Conservation (phyloP, 2,888 invertebrate species). For the Baronia brevicornis region DNA sequence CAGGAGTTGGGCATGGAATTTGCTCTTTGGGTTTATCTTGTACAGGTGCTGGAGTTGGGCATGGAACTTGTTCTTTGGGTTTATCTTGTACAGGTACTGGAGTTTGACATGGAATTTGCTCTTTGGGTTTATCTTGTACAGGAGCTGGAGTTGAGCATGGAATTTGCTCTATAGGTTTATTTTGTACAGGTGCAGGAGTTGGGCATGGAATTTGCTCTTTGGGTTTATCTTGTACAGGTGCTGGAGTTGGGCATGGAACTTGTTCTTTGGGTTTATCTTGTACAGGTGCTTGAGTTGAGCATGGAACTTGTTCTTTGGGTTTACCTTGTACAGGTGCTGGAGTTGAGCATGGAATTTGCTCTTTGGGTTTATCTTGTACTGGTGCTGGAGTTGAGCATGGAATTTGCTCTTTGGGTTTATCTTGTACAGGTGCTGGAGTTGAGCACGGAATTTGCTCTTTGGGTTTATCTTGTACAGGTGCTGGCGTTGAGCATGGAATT, state of each 20-base stretch:
- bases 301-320: neutral
- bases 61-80: neutral
- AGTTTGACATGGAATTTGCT: constrained; percentile 1
- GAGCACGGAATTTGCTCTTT: neutral
- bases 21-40: too few relatives aligned
- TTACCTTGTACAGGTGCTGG: too few relatives aligned
- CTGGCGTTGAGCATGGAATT: neutral
- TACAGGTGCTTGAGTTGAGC: neutral
- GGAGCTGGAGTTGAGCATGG: neutral
- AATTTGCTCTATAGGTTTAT: neutral
- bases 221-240: constrained; percentile 1
- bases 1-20: too few relatives aligned
- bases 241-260: neutral
- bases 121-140: neutral
- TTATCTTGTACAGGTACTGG: neutral
- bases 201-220: neutral
- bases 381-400: constrained; percentile 4
- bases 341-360: neutral
- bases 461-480: neutral
- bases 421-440: neutral
- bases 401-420: constrained; percentile 4
- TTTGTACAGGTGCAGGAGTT: neutral
- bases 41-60: neutral
- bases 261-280: too few relatives aligned
- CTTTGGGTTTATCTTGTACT: neutral